These are phyloP conservation scores for Dromiciops gliroides DNA, from an alignment of 2,113 vertebrate genomes.

Conservation along the genomic window DNA sequence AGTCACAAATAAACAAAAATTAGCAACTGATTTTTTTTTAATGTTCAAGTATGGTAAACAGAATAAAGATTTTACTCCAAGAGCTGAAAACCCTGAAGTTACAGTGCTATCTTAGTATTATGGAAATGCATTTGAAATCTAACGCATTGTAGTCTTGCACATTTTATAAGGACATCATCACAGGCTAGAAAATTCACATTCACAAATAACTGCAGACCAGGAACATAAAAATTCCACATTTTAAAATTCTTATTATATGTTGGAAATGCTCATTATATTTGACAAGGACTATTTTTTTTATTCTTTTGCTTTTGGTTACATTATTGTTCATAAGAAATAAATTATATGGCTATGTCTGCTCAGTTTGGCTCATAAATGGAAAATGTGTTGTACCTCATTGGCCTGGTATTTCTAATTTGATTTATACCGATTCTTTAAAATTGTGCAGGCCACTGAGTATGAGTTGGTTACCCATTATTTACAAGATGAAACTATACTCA, in stretches of 20 bases:
- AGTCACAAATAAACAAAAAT: slow-evolving; percentile 80
- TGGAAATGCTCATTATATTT: slow-evolving; percentile 58
- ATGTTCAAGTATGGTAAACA: slow-evolving; percentile 81
- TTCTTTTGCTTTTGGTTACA: slow-evolving; percentile 65
- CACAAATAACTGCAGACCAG: not conserved
- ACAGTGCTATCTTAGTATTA: slow-evolving; percentile 52
- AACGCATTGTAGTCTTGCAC: slow-evolving; percentile 11
- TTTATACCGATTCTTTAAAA: slow-evolving; percentile 60
- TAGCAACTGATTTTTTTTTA: slow-evolving; percentile 77
- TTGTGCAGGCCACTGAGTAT: slow-evolving; percentile 50
- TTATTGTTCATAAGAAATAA: slow-evolving; percentile 60
- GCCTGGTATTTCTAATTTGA: slow-evolving; percentile 64
- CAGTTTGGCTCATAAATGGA: slow-evolving; percentile 49
- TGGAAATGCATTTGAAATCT: slow-evolving; percentile 35
- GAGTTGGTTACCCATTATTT: slow-evolving; percentile 43
- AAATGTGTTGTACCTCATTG: not conserved
- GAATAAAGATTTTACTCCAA: slow-evolving; percentile 73
- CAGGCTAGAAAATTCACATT: slow-evolving; percentile 3
- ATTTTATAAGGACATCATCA: not conserved
- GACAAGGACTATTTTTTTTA: slow-evolving; percentile 55
- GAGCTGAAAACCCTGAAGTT: slow-evolving; percentile 69
- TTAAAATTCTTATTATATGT: slow-evolving; percentile 41
- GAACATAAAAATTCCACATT: slow-evolving; percentile 51
- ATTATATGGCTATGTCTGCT: slow-evolving; percentile 34
- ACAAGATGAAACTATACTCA: slow-evolving; percentile 35